Percentiles rank a stretch among this genome's conserved stretches.
These are phyloP conservation scores for Hephaestus fuliginosus DNA, from an alignment of 2,797 vertebrate genomes.

Conservation along the genomic window DNA sequence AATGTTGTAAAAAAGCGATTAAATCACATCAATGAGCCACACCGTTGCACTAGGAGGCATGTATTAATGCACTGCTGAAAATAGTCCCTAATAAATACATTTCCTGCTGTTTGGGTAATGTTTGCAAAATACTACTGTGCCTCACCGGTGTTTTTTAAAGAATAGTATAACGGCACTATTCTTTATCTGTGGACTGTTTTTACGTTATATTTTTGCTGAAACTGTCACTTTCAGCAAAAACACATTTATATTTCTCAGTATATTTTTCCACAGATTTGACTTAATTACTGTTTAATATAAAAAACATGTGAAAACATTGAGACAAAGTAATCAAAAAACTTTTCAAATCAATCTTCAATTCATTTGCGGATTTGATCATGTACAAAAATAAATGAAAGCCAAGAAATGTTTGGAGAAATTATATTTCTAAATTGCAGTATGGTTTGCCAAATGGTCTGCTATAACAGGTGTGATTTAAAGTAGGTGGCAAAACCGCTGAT, in stretches of 20 bases:
- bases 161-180: background rate
- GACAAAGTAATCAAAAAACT: background rate
- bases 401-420: background rate
- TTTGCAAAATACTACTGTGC: background rate
- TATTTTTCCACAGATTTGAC: background rate
- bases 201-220: background rate
- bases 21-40: background rate
- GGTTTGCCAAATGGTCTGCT: background rate
- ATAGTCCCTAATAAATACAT: slow-evolving; percentile 1
- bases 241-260: background rate
- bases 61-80: slow-evolving; percentile 28
- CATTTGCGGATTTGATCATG: background rate
- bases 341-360: background rate
- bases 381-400: background rate
- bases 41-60: no score
- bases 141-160: background rate
- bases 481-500: background rate
- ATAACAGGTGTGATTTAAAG: background rate
- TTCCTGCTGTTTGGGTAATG: background rate
- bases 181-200: background rate
- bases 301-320: background rate
- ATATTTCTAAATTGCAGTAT: background rate
- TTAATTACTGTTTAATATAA: no score
- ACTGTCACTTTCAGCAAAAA: background rate
- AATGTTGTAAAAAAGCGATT: background rate